These are phyloP conservation scores for Nomada ruficornis DNA, from an alignment of 2,888 invertebrate species.

Conservation along the genomic window DNA sequence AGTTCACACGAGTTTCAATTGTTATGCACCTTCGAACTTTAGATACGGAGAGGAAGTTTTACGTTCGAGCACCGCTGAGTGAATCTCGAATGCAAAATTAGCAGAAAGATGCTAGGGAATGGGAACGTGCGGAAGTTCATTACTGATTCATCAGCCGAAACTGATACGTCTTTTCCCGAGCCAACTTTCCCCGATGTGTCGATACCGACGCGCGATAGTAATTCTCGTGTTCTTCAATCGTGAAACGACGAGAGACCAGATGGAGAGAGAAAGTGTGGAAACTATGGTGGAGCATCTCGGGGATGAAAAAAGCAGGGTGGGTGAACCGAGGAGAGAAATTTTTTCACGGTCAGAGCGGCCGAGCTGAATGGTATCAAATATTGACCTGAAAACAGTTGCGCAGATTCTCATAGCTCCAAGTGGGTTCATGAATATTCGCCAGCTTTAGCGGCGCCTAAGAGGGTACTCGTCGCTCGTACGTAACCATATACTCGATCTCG, in stretches of 20 bases:
- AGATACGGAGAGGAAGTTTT: slow-evolving; percentile 11
- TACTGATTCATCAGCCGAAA: slow-evolving; percentile 44
- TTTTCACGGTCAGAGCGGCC: slow-evolving; percentile 41
- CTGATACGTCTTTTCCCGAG: slow-evolving; percentile 25
- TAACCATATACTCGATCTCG: slow-evolving; percentile 60
- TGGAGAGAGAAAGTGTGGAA: not conserved
- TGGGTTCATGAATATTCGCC: slow-evolving; percentile 69
- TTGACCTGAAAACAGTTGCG: slow-evolving; percentile 69
- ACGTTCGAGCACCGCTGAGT: slow-evolving; percentile 8
- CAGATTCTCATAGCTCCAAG: slow-evolving; percentile 67
- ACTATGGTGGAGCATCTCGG: not conserved
- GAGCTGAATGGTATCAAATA: slow-evolving; percentile 61
- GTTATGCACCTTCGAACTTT: slow-evolving; percentile 57
- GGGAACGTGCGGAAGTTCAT: slow-evolving; percentile 19
- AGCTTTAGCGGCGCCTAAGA: slow-evolving; percentile 63
- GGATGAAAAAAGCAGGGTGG: not conserved
- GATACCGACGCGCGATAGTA: not conserved
- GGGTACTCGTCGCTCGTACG: slow-evolving; percentile 59
- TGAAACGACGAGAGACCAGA: not conserved
- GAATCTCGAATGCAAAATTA: slow-evolving; percentile 43
- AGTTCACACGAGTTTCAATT: slow-evolving; percentile 60
- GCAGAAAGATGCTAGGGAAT: slow-evolving; percentile 39
- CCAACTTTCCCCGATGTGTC: slow-evolving; percentile 8
- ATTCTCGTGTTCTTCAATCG: not conserved
- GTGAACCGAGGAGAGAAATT: slow-evolving; percentile 7